Base-by-base conservation (phyloP, 2,113 vertebrate genomes). In the Nerophis ophidion region DNA sequence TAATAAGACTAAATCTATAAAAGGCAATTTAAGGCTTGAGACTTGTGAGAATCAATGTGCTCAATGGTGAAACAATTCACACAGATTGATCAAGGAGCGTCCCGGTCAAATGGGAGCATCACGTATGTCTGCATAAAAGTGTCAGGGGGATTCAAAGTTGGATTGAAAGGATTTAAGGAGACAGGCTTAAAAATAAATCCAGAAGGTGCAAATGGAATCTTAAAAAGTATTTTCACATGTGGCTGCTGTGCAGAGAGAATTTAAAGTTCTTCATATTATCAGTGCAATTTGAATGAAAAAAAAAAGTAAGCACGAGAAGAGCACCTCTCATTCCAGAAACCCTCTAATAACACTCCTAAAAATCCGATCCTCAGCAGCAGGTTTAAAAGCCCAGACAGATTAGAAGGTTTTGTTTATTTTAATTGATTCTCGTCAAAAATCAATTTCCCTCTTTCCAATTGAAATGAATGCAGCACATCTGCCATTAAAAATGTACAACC, bases 1-100 rank as follows among this genome's bases (percentile, higher is more conserved):
- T 80, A 76, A 86, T 82, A 81, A 84, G 76, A 69, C 79, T 65
- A 70, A 70, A 86, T 87, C 84, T 77, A 86, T 87, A 86, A 83
- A 84, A 77, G 76, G 83, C 83, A 82, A 87, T 87, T 86, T 86
- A 74, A 83, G 67, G 73, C 71, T 36, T 47, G 17, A 61, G 69
- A 72, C 72, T 76, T 78, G 34, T 47, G 77, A 63, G 70, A 78
- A 26, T 26, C 26, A 13, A 60, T n/a, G 50, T 55, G 66, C 79
- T 84, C 82, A 70, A 82, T 86, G 81, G 71, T 73, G 67, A 77
- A 80, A 71, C 60, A 74, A 84, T 81, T 84, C 75, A 60, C 71
- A 74, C 48, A 68, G 79, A 83, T 84, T 83, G 86, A 86, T 87
- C 84, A 84, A 84, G 82, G 76, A 64, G 70, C 74, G 33, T 72